Conservation (phyloP, 1,140 invertebrate species). For the roundworm (Caenorhabditis elegans) region DNA sequence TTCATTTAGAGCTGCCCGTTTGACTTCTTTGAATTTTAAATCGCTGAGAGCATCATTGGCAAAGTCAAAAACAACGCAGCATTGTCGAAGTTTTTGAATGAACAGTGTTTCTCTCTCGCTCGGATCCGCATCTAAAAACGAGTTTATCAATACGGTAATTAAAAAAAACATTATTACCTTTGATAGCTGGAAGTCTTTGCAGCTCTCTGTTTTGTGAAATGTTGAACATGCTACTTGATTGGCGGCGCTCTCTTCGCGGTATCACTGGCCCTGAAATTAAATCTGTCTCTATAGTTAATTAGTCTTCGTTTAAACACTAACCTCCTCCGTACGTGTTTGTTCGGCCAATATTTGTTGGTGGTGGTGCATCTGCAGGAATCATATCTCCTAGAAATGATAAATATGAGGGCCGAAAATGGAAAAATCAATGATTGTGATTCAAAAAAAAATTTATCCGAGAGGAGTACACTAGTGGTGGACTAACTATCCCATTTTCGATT, state of each 20-base stretch:
- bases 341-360: neutral
- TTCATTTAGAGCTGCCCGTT: slow-evolving; percentile 67
- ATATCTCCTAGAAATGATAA: neutral
- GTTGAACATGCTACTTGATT: slow-evolving; percentile 27
- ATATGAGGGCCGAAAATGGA: neutral
- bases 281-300: no score
- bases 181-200: neutral
- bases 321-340: slow-evolving; percentile 1
- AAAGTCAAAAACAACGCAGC: slow-evolving; percentile 71
- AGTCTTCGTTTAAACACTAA: neutral
- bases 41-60: slow-evolving; percentile 66
- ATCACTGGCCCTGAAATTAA: slow-evolving; percentile 18
- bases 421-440: neutral
- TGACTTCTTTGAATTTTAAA: slow-evolving; percentile 71
- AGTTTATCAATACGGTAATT: neutral
- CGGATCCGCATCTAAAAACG: slow-evolving; percentile 76
- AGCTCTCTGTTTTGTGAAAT: slow-evolving; percentile 22
- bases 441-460: neutral
- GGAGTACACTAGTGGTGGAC: neutral
- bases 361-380: slow-evolving; percentile 8
- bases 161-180: slow-evolving; percentile 4
- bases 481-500: neutral
- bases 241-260: slow-evolving; percentile 3
- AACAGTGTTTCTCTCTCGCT: slow-evolving; percentile 70
- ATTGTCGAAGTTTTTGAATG: slow-evolving; percentile 71